Evolutionary conservation across 92 coral and sea anemone genomes (phyloP).

Genomic region (Ricordea florida): DNA sequence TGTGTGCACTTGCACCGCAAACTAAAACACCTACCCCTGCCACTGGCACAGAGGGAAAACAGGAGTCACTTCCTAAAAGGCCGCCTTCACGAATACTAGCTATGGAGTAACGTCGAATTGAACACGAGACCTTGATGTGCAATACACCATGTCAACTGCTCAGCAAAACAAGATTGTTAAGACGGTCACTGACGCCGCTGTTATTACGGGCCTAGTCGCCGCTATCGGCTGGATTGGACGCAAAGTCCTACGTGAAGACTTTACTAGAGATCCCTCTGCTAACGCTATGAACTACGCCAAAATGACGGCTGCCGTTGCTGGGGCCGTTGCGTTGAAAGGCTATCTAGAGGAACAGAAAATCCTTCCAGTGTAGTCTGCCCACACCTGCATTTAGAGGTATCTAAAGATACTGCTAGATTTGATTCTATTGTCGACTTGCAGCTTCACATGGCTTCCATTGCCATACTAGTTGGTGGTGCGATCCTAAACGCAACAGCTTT

Average conservation of each 20-base stretch:
- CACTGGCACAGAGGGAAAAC: not conserved
- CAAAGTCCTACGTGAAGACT: constrained; percentile 1
- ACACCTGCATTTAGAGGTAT: not conserved
- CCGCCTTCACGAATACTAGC: not conserved
- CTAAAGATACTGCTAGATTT: not conserved
- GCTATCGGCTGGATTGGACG: constrained; percentile 8
- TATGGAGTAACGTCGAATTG: not conserved
- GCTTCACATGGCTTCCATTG: no score
- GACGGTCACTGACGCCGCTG: constrained; percentile 17
- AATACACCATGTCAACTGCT: not conserved
- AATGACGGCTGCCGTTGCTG: constrained; percentile 5
- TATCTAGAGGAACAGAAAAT: constrained; percentile 22
- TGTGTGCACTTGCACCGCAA: no score
- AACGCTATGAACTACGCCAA: constrained; percentile 21
- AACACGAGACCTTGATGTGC: not conserved
- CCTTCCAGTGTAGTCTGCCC: constrained; percentile 12
- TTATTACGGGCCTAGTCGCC: constrained; percentile 10
- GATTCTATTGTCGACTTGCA: no score
- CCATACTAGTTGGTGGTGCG: no score
- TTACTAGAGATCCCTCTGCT: not conserved
- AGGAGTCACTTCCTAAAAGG: no score
- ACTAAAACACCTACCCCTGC: no score
- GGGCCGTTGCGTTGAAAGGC: not conserved
- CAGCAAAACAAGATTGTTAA: constrained; percentile 2
- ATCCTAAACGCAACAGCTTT: no score